Evolutionary conservation across 2,113 vertebrate genomes (phyloP).

Genomic region (Perca fluviatilis): DNA sequence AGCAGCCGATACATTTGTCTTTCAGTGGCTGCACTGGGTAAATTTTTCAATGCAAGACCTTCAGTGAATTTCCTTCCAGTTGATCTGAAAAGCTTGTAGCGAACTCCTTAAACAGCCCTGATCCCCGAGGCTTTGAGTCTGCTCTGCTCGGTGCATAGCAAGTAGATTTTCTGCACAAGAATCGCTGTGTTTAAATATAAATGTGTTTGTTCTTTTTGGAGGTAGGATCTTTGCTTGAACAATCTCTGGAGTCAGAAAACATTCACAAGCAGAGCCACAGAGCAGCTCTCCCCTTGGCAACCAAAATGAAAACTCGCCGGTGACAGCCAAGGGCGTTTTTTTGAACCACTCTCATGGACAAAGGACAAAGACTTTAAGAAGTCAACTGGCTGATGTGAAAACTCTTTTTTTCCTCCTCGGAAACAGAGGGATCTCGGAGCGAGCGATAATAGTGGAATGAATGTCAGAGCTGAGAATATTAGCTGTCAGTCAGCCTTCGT

Average conservation of each 20-base stretch:
- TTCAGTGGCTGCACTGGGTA: not conserved
- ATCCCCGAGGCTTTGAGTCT: conserved; percentile 15
- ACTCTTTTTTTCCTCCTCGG: not conserved
- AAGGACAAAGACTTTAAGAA: conserved; percentile 2
- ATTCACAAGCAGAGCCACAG: not conserved
- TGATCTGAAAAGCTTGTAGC: conserved; percentile 30
- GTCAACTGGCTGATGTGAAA: not conserved
- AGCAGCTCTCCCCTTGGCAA: conserved; percentile 14
- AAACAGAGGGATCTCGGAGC: not conserved
- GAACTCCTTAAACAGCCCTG: conserved; percentile 1
- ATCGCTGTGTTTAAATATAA: conserved; percentile 15
- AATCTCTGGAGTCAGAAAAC: conserved; percentile 23
- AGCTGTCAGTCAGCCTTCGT: conserved; percentile 50
- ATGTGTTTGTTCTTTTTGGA: conserved; percentile 32
- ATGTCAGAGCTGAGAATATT: conserved; percentile 36
- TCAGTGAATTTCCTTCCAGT: conserved; percentile 12
- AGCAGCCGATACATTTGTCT: not conserved
- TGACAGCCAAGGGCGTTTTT: conserved; percentile 16
- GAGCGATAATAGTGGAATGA: not conserved
- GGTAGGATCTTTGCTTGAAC: conserved; percentile 14
- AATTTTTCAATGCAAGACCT: conserved; percentile 1
- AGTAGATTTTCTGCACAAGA: conserved; percentile 9
- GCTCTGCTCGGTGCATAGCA: not conserved
- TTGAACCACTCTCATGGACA: not conserved
- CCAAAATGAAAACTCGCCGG: conserved; percentile 21